Conservation (phyloP, 2,888 invertebrate species). For the Agonopterix subpropinquella region DNA sequence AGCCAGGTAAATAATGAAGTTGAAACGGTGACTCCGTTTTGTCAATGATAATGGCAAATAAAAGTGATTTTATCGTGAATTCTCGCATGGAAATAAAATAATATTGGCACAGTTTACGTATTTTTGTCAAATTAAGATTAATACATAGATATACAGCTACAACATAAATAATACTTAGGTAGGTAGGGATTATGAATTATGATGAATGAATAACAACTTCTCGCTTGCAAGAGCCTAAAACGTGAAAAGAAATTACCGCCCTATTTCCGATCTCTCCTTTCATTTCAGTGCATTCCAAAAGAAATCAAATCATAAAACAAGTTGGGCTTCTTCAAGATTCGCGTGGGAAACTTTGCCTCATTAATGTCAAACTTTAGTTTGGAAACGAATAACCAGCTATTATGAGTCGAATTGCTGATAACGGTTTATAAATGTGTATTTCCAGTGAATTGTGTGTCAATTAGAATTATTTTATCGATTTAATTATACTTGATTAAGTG, state of each 20-base stretch:
- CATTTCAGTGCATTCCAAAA: not conserved
- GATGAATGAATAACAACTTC: no score
- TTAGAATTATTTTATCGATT: slow-evolving; percentile 8
- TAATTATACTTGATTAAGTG: no score
- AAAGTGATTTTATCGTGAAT: no score
- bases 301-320: slow-evolving; percentile 1
- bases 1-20: slow-evolving; percentile 41
- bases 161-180: no score
- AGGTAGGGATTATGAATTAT: no score
- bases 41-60: not conserved
- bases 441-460: not conserved
- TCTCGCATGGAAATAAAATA: not conserved
- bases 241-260: no score
- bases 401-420: slow-evolving; percentile 16
- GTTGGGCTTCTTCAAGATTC: slow-evolving; percentile 7
- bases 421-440: not conserved
- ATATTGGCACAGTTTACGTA: not conserved
- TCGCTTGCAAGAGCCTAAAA: no score
- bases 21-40: slow-evolving; percentile 6
- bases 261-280: not conserved
- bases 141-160: no score
- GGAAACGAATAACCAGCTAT: slow-evolving; percentile 38
- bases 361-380: slow-evolving; percentile 41
- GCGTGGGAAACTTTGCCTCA: slow-evolving; percentile 39
- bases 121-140: no score